Base-by-base conservation (phyloP, 2,797 vertebrate species). In the Falco naumanni region DNA sequence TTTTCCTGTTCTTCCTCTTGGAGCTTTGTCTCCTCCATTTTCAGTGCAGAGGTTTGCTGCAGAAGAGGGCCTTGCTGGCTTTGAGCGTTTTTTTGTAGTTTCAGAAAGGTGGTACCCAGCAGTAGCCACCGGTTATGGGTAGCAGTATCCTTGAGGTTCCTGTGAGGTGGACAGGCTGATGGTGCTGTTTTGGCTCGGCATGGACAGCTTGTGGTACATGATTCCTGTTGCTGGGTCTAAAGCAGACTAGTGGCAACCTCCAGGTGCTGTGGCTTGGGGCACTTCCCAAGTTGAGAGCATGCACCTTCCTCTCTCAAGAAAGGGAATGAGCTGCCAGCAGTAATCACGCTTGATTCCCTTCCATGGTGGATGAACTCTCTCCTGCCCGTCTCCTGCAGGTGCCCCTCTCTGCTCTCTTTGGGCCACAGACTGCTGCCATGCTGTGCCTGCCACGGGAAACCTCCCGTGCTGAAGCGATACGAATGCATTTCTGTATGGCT, bases 111-210 rank as follows among this genome's bases (percentile, higher is more conserved):
- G 29, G 25, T 78, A 34, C 19, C 37, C 47, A 7, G 5, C 28
- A 31, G 29, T 45, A 47, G 37, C 37, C 37, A 39, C 37, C 37
- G 11, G 57, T 9, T 0, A 0, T 4, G 2, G 21, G 31, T 41
- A 45, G 53, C 11, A 4, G 6, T 26, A 1, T 39, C 25, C 60
- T 45, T 34, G 6, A 76, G 14, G 13, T 60, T 76, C 25, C 31
- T n/a, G 10, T 50, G 70, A n/a, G 34, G 12, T 43, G 47, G 19
- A 60, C 39, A 26, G 24, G 13, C n/a, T 71, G 69, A 37, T 71
- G 65, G 22, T 65, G 54, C 34, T 83, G 24, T 66, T 85, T 47
- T 34, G 33, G 29, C 24, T 60, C 65, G 71, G 10, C 29, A 22
- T 18, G 26, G 34, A 45, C 29, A 65, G 11, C 81, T 84, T 9